phyloP scores from a whole-genome alignment of 1,140 invertebrate species.

The Calliphora vicina region DNA sequence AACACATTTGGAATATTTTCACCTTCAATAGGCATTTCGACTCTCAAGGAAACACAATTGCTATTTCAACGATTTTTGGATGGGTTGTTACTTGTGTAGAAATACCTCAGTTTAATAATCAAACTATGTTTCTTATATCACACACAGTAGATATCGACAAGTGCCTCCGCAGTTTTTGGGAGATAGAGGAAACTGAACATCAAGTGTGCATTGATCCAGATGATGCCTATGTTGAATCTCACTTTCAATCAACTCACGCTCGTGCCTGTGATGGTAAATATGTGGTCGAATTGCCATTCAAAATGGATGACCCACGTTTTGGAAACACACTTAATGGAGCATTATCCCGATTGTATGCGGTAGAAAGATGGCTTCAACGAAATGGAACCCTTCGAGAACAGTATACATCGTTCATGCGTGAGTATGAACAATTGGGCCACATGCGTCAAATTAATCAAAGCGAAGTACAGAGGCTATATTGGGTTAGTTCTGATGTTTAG shows the following conservation, averaged over 20 bases:
- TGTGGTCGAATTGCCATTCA: conserved; percentile 3
- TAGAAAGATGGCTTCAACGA: conserved; percentile 6
- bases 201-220: neutral
- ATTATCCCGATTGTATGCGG: neutral
- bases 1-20: no score
- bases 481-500: no score
- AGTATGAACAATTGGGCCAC: conserved; percentile 52
- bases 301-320: neutral
- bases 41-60: no score
- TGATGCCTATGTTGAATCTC: neutral
- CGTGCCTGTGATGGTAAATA: neutral
- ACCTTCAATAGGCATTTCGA: no score
- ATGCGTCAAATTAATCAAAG: conserved; percentile 45
- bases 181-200: neutral
- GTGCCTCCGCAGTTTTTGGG: neutral
- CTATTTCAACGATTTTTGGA: no score
- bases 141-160: no score
- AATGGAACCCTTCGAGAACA: neutral
- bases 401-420: conserved; percentile 47
- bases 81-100: no score
- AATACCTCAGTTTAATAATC: no score
- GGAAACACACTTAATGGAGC: neutral
- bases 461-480: no score
- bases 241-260: neutral
- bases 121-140: no score